Conservation (phyloP, 1,140 invertebrate species). For the Drosophila tani region DNA sequence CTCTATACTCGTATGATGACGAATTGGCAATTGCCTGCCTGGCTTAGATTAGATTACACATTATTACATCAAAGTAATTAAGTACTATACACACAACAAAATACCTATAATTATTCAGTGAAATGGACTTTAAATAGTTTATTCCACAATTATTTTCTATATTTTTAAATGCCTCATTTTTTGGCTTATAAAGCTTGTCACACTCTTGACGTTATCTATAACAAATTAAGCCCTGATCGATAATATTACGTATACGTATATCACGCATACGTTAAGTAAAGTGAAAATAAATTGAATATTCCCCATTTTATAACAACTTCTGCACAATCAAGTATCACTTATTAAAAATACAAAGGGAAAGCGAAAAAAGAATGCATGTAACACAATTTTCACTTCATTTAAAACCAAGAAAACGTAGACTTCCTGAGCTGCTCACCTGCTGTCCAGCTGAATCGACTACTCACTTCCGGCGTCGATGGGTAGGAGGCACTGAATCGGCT, state of each 20-base stretch:
- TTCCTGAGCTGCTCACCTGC: constrained; percentile 40
- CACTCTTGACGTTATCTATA: constrained; percentile 6
- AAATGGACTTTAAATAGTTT: background rate
- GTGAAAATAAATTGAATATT: background rate
- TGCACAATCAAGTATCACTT: background rate
- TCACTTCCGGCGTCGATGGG: constrained; percentile 17
- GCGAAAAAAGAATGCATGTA: constrained; percentile 13
- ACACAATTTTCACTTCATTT: constrained; percentile 23
- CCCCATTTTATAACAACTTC: background rate
- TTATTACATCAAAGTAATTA: constrained; percentile 1
- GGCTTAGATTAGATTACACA: background rate
- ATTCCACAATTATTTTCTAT: background rate
- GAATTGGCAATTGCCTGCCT: constrained; percentile 1
- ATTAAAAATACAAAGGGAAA: background rate
- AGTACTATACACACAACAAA: background rate
- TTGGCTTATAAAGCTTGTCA: background rate
- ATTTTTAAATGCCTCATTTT: background rate
- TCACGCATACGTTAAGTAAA: background rate
- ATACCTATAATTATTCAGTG: background rate
- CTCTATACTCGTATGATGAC: constrained; percentile 9
- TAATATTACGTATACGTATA: constrained; percentile 8
- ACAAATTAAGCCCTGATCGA: background rate
- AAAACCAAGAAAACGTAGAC: background rate
- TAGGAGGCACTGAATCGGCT: constrained; percentile 31
- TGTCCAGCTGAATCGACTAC: constrained; percentile 25